Evolutionary conservation across 2,797 vertebrate species (phyloP), one percentile per base, ranked within the genome.

Genomic region (Paguma larvata): DNA sequence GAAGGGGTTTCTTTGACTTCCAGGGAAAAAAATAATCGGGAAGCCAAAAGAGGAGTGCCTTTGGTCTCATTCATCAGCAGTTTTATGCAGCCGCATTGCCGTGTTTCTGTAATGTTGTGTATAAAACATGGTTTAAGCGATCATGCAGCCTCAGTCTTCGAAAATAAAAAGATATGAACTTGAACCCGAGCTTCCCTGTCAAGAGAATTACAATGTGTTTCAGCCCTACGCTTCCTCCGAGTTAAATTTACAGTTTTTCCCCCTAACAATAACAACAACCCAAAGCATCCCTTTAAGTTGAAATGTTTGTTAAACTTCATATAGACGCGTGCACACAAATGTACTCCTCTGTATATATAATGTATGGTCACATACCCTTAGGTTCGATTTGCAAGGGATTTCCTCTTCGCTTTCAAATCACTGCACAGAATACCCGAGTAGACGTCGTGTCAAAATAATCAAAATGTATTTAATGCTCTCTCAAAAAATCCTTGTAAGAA

Each of bases 121-220:
- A 98, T 98, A 98, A 99, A 99, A 97, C 98, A 98, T 95, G 82
- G 97, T 98, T 98, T 96, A 96, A 98, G 89, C 86, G 94, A 98
- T 98, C 98, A 93, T 92, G 97, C 96, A 98, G 97, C 96, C 98
- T 93, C 94, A 67, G 96, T 88, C 85, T 98, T 91, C 91, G 98
- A 98, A 99, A 98, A 98, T 98, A 98, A 98, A 98, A 98, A 98
- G 98, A 98, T 98, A 99, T 98, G 98, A 98, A 98, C 98, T 98
- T 98, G 98, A 98, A 98, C 98, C 95, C 96, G 3, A 97, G 98
- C 93, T 98, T 98, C 98, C 96, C 98, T 97, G 97, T 98, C 97
- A 98, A 97, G 98, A 98, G 97, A 99, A 98, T 98, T 98, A 96
- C 97, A 97, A 93, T 98, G 93, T 98, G 91, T 97, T 98, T 98